Percentiles rank a stretch among this genome's conserved stretches.
Conservation (phyloP, 2,888 invertebrate species). For the Mactromeris polynyma region DNA sequence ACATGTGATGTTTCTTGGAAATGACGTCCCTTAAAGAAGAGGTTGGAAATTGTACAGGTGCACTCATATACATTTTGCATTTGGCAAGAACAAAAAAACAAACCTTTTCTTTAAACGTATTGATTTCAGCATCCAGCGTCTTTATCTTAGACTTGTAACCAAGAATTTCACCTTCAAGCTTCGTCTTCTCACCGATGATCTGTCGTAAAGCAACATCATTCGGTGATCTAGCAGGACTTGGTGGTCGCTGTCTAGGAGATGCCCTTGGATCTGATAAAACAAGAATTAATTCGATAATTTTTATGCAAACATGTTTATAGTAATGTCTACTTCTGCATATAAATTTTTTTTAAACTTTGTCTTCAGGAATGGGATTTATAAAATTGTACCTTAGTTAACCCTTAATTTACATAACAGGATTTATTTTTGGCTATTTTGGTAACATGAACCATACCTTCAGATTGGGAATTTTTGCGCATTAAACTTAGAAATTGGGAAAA, state of each 20-base stretch:
- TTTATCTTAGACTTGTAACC: constrained; percentile 75
- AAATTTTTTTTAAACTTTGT: too few relatives aligned
- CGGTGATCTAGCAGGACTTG: constrained; percentile 77
- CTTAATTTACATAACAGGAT: too few relatives aligned
- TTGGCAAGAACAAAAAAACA: background rate
- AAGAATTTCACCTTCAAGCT: constrained; percentile 81
- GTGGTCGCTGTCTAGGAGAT: constrained; percentile 71
- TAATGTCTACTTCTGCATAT: background rate
- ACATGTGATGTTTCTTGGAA: too few relatives aligned
- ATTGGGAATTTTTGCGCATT: too few relatives aligned
- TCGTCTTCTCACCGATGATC: constrained; percentile 83
- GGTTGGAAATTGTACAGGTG: too few relatives aligned
- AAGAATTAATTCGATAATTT: background rate
- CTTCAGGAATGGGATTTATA: too few relatives aligned
- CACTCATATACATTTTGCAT: too few relatives aligned
- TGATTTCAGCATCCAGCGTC: constrained; percentile 75
- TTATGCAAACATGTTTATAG: background rate
- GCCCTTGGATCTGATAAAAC: constrained; percentile 61
- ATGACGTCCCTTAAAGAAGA: too few relatives aligned
- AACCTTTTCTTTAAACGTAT: constrained; percentile 77
- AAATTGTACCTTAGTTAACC: too few relatives aligned
- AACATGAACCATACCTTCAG: too few relatives aligned
- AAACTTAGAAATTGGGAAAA: too few relatives aligned
- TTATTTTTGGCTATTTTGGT: too few relatives aligned
- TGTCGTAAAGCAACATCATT: constrained; percentile 82